phyloP scores from a whole-genome alignment of 2,888 invertebrate species.

The Hedya salicella region DNA sequence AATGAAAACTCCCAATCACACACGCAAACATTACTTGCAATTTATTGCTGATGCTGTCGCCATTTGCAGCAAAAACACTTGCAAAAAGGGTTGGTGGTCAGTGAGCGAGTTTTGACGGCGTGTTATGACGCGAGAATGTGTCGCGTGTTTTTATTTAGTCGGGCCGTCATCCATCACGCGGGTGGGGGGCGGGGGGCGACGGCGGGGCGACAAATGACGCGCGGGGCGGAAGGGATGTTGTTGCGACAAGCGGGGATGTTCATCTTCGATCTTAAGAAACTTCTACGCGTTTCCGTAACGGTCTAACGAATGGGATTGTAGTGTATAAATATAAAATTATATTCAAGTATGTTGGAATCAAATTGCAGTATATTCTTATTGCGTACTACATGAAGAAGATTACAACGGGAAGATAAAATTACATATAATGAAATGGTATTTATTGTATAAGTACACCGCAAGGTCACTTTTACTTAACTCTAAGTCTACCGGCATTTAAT shows the following conservation, averaged over 20 bases:
- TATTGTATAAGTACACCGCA: too few species aligned
- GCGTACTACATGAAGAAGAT: too few species aligned
- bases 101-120: slow-evolving; percentile 13
- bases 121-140: slow-evolving; percentile 24
- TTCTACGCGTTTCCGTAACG: neutral
- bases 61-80: neutral
- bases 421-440: too few species aligned
- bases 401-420: too few species aligned
- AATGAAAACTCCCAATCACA: slow-evolving; percentile 1
- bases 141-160: slow-evolving; percentile 26
- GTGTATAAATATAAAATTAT: too few species aligned
- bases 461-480: too few species aligned
- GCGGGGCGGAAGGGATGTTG: neutral
- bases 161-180: slow-evolving; percentile 6
- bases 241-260: neutral
- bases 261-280: slow-evolving; percentile 6
- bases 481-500: too few species aligned
- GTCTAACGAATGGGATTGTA: too few species aligned
- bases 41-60: slow-evolving; percentile 3
- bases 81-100: neutral
- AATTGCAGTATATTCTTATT: too few species aligned
- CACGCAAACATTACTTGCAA: neutral
- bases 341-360: too few species aligned
- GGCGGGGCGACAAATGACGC: slow-evolving; percentile 6
- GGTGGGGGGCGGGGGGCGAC: neutral